Percentiles rank a stretch among this genome's conserved stretches.
phyloP scores from a whole-genome alignment of 1,140 invertebrate species.

The Drosophila mayri region DNA sequence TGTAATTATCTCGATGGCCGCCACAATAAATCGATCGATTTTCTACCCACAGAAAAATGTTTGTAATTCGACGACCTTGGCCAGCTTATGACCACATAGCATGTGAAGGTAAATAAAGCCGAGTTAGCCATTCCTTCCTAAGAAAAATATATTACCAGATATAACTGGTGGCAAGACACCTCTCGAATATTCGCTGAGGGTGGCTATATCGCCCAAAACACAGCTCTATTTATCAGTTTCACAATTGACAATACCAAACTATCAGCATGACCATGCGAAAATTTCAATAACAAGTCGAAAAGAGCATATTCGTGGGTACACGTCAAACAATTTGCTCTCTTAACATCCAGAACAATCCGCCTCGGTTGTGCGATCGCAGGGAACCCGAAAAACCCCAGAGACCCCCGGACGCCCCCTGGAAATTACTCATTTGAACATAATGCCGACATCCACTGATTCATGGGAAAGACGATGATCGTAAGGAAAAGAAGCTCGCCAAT shows the following conservation, averaged over 20 bases:
- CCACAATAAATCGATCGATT: conserved; percentile 7
- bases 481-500: conserved; percentile 20
- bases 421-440: conserved; percentile 44
- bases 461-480: conserved; percentile 31
- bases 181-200: conserved; percentile 25
- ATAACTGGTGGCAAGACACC: not conserved
- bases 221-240: conserved; percentile 42
- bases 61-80: conserved; percentile 20
- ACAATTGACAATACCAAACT: conserved; percentile 40
- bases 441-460: conserved; percentile 39
- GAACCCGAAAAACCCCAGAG: conserved; percentile 21
- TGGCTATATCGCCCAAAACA: conserved; percentile 5
- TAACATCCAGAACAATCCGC: conserved; percentile 33
- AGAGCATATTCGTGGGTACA: conserved; percentile 26
- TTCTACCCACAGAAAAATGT: not conserved
- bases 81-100: not conserved
- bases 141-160: not conserved
- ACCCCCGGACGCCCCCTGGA: not conserved
- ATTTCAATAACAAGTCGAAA: conserved; percentile 25
- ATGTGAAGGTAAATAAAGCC: not conserved
- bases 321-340: conserved; percentile 46
- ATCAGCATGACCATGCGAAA: conserved; percentile 46
- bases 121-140: not conserved
- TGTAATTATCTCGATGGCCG: conserved; percentile 21
- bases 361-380: conserved; percentile 22